Percentiles rank a stretch among this genome's conserved stretches.
Conservation (phyloP, 2,113 vertebrate genomes). For the Sinocyclocheilus anshuiensis region DNA sequence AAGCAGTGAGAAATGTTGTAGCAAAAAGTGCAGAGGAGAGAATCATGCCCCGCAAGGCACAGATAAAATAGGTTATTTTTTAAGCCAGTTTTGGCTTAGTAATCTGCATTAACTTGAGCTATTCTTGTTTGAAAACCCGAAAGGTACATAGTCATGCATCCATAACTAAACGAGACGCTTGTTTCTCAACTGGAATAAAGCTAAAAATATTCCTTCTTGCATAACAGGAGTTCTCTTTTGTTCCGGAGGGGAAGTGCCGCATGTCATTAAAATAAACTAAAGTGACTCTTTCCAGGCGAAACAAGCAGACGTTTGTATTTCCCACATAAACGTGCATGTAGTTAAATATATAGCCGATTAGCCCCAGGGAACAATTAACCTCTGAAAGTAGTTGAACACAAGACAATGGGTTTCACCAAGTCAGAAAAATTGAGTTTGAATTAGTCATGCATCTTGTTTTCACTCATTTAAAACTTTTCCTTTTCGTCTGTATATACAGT, state of each 20-base stretch:
- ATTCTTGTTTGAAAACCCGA: constrained; percentile 8
- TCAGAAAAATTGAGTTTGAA: not conserved
- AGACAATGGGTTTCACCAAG: not conserved
- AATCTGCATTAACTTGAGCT: not conserved
- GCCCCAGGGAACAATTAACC: not conserved
- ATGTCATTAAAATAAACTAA: constrained; percentile 21
- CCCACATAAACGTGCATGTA: not conserved
- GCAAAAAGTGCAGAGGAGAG: not conserved
- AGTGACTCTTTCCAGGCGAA: constrained; percentile 11
- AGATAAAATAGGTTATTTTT: not conserved
- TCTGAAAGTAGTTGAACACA: constrained; percentile 11
- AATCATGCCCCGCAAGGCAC: not conserved
- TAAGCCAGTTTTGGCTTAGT: constrained; percentile 1
- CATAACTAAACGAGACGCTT: constrained; percentile 21
- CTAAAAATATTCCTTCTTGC: constrained; percentile 28
- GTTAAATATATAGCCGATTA: constrained; percentile 1
- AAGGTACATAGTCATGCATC: constrained; percentile 9
- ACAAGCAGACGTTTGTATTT: constrained; percentile 7
- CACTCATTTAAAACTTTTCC: not conserved
- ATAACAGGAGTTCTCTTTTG: constrained; percentile 1
- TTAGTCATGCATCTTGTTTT: not conserved
- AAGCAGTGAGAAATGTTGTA: not conserved
- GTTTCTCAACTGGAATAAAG: constrained; percentile 27
- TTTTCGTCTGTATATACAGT: not conserved
- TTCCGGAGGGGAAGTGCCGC: not conserved